Percentiles rank a stretch among this genome's conserved stretches.
Conservation (phyloP, 2,888 invertebrate species). For the Hecatera dysodea region DNA sequence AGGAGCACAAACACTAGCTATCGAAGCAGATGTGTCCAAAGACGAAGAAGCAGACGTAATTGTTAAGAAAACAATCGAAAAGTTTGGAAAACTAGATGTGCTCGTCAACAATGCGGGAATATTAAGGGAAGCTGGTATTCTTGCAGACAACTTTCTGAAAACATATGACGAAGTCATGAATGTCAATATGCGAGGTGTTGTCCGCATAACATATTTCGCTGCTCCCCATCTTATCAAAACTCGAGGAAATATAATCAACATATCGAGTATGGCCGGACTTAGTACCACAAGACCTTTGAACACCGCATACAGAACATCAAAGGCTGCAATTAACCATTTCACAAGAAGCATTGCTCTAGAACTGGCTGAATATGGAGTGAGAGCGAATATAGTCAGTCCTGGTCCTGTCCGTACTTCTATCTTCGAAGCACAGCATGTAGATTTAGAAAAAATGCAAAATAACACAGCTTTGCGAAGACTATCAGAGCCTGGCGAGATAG, state of each 20-base stretch:
- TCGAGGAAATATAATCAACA: slow-evolving; percentile 67
- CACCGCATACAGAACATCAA: slow-evolving; percentile 65
- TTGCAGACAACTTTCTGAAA: slow-evolving; percentile 51
- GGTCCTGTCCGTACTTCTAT: slow-evolving; percentile 84
- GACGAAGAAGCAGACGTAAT: slow-evolving; percentile 65
- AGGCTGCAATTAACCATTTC: slow-evolving; percentile 72
- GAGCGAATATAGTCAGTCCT: slow-evolving; percentile 88
- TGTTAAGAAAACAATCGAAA: slow-evolving; percentile 64
- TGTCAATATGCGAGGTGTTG: slow-evolving; percentile 65
- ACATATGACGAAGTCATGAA: slow-evolving; percentile 66
- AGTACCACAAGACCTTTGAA: slow-evolving; percentile 92
- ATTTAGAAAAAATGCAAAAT: slow-evolving; percentile 5
- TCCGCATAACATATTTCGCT: slow-evolving; percentile 64
- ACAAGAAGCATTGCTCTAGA: slow-evolving; percentile 89
- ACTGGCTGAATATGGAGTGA: slow-evolving; percentile 92
- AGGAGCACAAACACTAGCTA: slow-evolving; percentile 60
- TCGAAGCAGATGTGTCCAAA: slow-evolving; percentile 70
- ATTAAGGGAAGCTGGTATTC: slow-evolving; percentile 42
- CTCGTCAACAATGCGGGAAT: slow-evolving; percentile 74
- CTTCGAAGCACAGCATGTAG: slow-evolving; percentile 69
- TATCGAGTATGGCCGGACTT: slow-evolving; percentile 64
- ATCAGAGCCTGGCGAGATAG: slow-evolving; percentile 51
- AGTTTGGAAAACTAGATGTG: slow-evolving; percentile 71
- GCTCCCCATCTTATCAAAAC: slow-evolving; percentile 66
- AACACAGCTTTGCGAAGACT: background rate